Evolutionary conservation across 2,888 invertebrate genomes (phyloP).

Genomic region (Tortricodes alternella): DNA sequence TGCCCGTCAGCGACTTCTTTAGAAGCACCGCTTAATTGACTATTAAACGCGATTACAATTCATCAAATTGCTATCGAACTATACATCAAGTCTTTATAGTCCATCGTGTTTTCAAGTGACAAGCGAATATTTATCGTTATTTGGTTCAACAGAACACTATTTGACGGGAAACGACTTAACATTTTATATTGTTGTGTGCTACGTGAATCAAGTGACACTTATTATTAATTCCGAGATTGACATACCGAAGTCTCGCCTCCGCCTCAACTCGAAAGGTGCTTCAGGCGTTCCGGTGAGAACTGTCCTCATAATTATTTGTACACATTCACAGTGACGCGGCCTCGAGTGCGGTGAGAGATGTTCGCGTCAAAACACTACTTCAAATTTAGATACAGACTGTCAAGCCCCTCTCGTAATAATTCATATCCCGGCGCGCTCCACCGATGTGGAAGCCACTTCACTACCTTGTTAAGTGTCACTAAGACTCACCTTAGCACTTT

Average conservation of each 20-base stretch:
- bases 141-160: slow-evolving; percentile 2
- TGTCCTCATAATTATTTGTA: slow-evolving; percentile 53
- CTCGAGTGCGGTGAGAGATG: slow-evolving; percentile 46
- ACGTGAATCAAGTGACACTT: slow-evolving; percentile 20
- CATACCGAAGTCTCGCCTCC: slow-evolving; percentile 23
- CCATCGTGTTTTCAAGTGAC: slow-evolving; percentile 9
- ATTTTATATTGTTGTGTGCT: slow-evolving; percentile 12
- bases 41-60: slow-evolving; percentile 59
- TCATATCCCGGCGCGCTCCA: slow-evolving; percentile 56
- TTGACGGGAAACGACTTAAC: not conserved
- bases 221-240: slow-evolving; percentile 32
- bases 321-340: slow-evolving; percentile 36
- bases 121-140: slow-evolving; percentile 12
- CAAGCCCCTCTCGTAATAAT: slow-evolving; percentile 54
- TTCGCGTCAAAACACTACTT: slow-evolving; percentile 60
- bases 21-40: slow-evolving; percentile 59
- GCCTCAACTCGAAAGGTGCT: slow-evolving; percentile 50
- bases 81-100: slow-evolving; percentile 18
- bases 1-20: slow-evolving; percentile 60
- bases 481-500: slow-evolving; percentile 61
- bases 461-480: slow-evolving; percentile 62
- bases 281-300: slow-evolving; percentile 63
- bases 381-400: slow-evolving; percentile 60
- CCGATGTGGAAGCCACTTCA: slow-evolving; percentile 62
- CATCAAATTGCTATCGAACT: slow-evolving; percentile 41